These are phyloP conservation scores for Enteromius thamalakanensis DNA, from an alignment of 2,797 vertebrate species.

Conservation along the genomic window DNA sequence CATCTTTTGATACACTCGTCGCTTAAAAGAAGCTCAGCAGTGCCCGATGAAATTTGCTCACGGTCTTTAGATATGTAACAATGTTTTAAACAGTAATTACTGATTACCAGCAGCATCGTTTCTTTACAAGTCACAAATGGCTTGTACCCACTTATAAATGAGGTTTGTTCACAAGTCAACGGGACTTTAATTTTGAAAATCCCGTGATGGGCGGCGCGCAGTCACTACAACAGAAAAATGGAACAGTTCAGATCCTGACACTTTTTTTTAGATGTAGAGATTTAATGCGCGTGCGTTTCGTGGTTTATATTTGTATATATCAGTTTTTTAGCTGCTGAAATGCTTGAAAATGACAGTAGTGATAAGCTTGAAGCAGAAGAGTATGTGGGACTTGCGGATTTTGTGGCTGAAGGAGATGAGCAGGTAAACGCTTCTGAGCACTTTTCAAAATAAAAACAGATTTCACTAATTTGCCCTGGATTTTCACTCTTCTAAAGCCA, in stretches of 20 bases:
- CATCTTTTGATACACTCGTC: too few species aligned
- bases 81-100: too few species aligned
- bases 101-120: not conserved
- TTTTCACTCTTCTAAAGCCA: not conserved
- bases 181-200: not conserved
- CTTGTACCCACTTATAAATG: too few species aligned
- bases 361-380: slow-evolving; percentile 60
- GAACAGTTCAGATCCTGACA: not conserved
- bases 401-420: slow-evolving; percentile 65
- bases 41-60: too few species aligned
- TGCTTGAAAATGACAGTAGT: not conserved
- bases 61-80: too few species aligned
- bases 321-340: slow-evolving; percentile 1
- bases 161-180: too few species aligned
- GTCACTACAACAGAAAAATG: too few species aligned
- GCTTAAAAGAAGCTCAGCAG: too few species aligned
- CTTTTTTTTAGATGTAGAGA: too few species aligned
- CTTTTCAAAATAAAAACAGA: not conserved
- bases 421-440: slow-evolving; percentile 63
- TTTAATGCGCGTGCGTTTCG: not conserved
- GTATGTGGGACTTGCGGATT: slow-evolving; percentile 65
- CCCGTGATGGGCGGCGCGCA: not conserved
- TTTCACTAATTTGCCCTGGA: not conserved
- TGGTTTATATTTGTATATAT: not conserved
- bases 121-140: not conserved